Conservation (phyloP, 2,113 vertebrate species). For the Capreolus pygargus region DNA sequence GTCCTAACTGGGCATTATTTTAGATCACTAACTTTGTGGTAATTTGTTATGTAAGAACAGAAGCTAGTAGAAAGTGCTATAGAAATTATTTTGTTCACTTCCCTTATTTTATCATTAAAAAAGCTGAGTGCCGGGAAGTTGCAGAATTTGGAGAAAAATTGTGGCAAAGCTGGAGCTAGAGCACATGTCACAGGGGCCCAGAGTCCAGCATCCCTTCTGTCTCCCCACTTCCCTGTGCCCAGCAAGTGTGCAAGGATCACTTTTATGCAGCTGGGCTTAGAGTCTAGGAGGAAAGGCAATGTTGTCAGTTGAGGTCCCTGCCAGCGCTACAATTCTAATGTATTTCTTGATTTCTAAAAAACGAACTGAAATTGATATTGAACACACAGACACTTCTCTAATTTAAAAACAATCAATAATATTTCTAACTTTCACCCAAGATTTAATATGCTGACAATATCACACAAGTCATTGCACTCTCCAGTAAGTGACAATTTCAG, state of each 20-base stretch:
- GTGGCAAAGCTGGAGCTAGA: background rate
- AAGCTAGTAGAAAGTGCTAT: background rate
- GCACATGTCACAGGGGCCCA: background rate
- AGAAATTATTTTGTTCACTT: background rate
- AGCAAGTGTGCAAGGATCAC: background rate
- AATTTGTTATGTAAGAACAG: background rate
- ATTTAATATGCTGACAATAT: slow-evolving; percentile 62
- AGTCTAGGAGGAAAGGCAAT: background rate
- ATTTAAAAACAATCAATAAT: slow-evolving; percentile 68
- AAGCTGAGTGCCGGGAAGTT: background rate
- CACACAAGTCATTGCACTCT: slow-evolving; percentile 24
- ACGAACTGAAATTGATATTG: slow-evolving; percentile 57
- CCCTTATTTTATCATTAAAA: background rate
- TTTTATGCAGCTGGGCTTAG: background rate
- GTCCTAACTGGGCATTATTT: background rate
- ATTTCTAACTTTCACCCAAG: slow-evolving; percentile 53
- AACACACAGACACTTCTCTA: slow-evolving; percentile 61
- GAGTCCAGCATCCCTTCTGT: accelerated
- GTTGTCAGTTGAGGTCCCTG: background rate
- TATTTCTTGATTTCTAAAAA: slow-evolving; percentile 58
- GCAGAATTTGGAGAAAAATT: background rate
- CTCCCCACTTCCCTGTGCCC: background rate
- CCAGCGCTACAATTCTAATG: slow-evolving; percentile 3
- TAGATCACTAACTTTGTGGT: background rate
- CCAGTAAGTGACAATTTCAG: slow-evolving; percentile 58